Evolutionary conservation across 2,888 invertebrate species (phyloP).

Genomic region (Meta bourneti): DNA sequence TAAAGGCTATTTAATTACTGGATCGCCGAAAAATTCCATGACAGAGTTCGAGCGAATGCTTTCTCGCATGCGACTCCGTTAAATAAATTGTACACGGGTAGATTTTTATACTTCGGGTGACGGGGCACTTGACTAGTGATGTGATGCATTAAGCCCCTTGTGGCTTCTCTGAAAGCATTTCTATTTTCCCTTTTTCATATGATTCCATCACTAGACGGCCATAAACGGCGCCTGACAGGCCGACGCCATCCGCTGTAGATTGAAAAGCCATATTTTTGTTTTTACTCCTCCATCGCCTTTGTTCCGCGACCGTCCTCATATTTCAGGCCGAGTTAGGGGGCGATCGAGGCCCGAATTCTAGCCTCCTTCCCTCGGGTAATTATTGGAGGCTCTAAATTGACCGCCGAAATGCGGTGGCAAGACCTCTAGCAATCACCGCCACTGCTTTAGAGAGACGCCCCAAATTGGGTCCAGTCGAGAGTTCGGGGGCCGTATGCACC

Average conservation of each 20-base stretch:
- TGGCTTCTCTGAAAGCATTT: slow-evolving; percentile 69
- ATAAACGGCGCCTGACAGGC: slow-evolving; percentile 71
- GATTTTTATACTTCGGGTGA: no score
- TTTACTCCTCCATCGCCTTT: slow-evolving; percentile 19
- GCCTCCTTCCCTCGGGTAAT: slow-evolving; percentile 66
- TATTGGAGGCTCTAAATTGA: slow-evolving; percentile 74
- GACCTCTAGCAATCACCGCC: slow-evolving; percentile 67
- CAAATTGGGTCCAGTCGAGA: slow-evolving; percentile 62
- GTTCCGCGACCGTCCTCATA: slow-evolving; percentile 50
- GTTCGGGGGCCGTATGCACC: slow-evolving; percentile 54
- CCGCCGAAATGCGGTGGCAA: slow-evolving; percentile 68
- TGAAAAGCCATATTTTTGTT: slow-evolving; percentile 59
- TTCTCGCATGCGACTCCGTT: no score
- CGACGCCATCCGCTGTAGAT: slow-evolving; percentile 63
- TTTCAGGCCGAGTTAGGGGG: slow-evolving; percentile 39
- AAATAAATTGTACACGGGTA: no score
- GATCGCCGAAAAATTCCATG: no score
- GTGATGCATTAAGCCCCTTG: slow-evolving; percentile 37
- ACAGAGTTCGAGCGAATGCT: no score
- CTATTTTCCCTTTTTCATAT: slow-evolving; percentile 69
- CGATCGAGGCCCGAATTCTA: slow-evolving; percentile 32
- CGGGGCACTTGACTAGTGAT: no score
- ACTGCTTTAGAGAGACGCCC: slow-evolving; percentile 43
- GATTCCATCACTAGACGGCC: slow-evolving; percentile 69
- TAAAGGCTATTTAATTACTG: no score